Percentiles rank a stretch among this genome's conserved stretches.
phyloP scores from a whole-genome alignment of 1,140 invertebrate species.

The Calosoma granatense region DNA sequence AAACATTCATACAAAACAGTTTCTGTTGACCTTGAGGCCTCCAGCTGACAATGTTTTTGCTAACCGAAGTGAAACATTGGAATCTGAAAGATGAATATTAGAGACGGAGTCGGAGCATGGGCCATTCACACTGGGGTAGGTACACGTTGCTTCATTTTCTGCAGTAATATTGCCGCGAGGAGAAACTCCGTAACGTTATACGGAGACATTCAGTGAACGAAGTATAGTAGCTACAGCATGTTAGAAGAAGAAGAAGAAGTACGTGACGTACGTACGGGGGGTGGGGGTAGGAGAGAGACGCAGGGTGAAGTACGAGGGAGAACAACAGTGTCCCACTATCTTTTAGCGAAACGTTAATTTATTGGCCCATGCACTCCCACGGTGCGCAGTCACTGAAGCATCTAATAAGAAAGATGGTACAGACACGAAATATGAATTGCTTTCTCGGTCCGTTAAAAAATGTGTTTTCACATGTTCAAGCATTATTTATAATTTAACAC shows the following conservation, averaged over 20 bases:
- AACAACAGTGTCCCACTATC: conserved; percentile 4
- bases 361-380: background rate
- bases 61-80: background rate
- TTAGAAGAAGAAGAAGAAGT: background rate
- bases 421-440: conserved; percentile 9
- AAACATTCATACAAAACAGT: no score
- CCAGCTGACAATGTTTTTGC: background rate
- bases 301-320: background rate
- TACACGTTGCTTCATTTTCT: background rate
- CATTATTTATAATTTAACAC: conserved; percentile 9
- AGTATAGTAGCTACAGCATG: no score
- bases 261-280: background rate
- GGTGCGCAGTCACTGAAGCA: background rate
- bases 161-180: background rate
- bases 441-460: conserved; percentile 1
- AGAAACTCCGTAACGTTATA: background rate
- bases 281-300: background rate
- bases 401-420: conserved; percentile 7
- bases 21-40: background rate
- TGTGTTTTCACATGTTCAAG: conserved; percentile 5
- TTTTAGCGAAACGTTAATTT: conserved; percentile 7
- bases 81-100: no score
- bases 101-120: no score
- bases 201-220: background rate
- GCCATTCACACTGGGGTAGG: no score